Conservation (phyloP, 2,888 invertebrate species). For the Boloria selene region DNA sequence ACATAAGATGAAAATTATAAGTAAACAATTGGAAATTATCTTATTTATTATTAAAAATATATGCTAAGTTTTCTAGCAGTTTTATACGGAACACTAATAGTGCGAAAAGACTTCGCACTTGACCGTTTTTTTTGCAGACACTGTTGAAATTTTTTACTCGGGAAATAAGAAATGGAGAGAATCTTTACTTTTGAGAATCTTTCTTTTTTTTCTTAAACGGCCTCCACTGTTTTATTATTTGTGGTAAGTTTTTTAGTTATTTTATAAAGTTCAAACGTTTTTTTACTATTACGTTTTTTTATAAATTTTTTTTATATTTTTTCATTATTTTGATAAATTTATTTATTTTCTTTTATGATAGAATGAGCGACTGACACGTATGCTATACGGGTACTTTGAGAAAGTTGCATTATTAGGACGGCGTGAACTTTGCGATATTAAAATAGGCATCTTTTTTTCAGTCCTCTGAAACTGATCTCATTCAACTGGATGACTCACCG, state of each 20-base stretch:
- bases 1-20: not conserved
- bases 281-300: not conserved
- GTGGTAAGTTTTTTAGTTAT: conserved; percentile 42
- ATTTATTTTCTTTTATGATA: not conserved
- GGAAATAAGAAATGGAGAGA: conserved; percentile 45
- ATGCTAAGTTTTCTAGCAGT: conserved; percentile 2
- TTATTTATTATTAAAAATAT: not conserved
- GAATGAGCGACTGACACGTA: not conserved
- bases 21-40: not conserved
- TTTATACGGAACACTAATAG: conserved; percentile 38
- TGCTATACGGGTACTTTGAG: conserved; percentile 26
- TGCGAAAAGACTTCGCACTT: conserved; percentile 44
- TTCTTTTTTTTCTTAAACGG: conserved; percentile 30
- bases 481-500: conserved; percentile 74
- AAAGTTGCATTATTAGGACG: conserved; percentile 35
- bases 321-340: not conserved
- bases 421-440: conserved; percentile 47
- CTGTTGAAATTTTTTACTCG: conserved; percentile 44
- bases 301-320: not conserved
- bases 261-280: conserved; percentile 8
- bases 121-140: conserved; percentile 46
- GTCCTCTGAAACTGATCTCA: conserved; percentile 73
- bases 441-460: conserved; percentile 66
- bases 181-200: conserved; percentile 41
- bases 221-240: conserved; percentile 32